Evolutionary conservation across 2,888 invertebrate species (phyloP), one percentile per base, ranked within the genome.

Genomic region (Volucella inanis): DNA sequence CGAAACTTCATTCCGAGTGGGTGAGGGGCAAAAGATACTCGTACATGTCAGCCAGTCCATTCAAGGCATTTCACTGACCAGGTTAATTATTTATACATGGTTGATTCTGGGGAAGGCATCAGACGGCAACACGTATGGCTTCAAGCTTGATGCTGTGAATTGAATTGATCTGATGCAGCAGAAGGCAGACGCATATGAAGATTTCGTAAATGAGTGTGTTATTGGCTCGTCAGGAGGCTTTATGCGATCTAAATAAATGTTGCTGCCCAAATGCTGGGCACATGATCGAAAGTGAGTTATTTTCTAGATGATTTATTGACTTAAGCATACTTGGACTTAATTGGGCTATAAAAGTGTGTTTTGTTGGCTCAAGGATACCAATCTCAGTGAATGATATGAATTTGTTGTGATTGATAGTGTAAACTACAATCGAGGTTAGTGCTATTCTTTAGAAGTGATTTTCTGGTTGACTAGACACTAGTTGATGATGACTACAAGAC

Each of bases 211-310:
- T 76, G 70, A 71, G 70, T 77, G 82, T 54, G 49, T 67, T 61
- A 65, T 3, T 54, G 67, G 43, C 64, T 31, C 55, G 38, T 55
- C 72, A 68, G 82, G 82, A 65, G 78, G 45, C 67, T 72, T 43
- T 9, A 10, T 49, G 62, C 9, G 14, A 22, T 11, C 11, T 14
- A 10, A 14, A 18, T 18, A 18, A 18, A 2, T 18, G 2, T 2
- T 18, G 18, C 18, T 2, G 18, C 18, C 18, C 18, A 18, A 18
- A 47, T 31, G 41, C 38, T 18, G 45, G 39, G 45, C 18, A 47
- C 39, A 15, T 57, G 76, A 85, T 85, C 81, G 85, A 85, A 85
- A 85, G 85, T 85, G 85, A 85, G 72, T 72, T 72, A 76, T 39
- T 43, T 22, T 22, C 18, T 31, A 70, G 71, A 68, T 85, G 84